phyloP scores from a whole-genome alignment of 2,113 vertebrate genomes.

The Tautogolabrus adspersus region DNA sequence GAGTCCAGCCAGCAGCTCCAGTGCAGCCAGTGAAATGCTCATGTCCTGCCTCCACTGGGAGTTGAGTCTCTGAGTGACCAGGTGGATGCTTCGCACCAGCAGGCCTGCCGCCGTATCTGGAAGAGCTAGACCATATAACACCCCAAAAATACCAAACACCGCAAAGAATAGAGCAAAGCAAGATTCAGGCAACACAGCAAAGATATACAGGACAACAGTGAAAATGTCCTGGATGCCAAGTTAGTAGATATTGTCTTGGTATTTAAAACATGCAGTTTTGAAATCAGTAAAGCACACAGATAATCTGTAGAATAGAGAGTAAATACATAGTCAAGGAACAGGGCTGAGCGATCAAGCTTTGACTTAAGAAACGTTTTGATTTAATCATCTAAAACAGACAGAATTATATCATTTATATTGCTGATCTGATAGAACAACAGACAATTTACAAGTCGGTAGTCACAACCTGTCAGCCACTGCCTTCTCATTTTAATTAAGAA shows the following conservation, averaged over 20 bases:
- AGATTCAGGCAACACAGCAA: conserved; percentile 41
- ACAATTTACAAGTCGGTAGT: background rate
- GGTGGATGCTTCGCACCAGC: conserved; percentile 95
- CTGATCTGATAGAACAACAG: background rate
- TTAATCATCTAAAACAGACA: background rate
- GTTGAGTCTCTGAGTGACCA: conserved; percentile 96
- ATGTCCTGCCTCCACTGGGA: conserved; percentile 96
- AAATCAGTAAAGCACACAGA: conserved; percentile 37
- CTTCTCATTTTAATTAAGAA: background rate
- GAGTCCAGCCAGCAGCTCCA: conserved; percentile 94
- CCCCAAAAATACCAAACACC: conserved; percentile 88
- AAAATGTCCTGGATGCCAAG: background rate
- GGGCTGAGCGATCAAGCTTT: conserved; percentile 35
- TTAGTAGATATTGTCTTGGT: conserved; percentile 4
- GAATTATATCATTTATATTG: too few relatives aligned
- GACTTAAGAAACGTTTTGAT: background rate
- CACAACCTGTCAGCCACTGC: background rate
- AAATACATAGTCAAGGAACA: background rate
- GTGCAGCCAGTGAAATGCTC: conserved; percentile 94
- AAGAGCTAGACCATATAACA: conserved; percentile 96
- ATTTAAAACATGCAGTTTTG: conserved; percentile 52
- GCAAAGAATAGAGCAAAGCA: conserved; percentile 87
- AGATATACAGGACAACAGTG: conserved; percentile 10
- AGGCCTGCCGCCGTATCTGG: conserved; percentile 96
- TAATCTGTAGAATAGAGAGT: background rate